Conservation (phyloP, 2,113 vertebrate species). For the Ahaetulla prasina region DNA sequence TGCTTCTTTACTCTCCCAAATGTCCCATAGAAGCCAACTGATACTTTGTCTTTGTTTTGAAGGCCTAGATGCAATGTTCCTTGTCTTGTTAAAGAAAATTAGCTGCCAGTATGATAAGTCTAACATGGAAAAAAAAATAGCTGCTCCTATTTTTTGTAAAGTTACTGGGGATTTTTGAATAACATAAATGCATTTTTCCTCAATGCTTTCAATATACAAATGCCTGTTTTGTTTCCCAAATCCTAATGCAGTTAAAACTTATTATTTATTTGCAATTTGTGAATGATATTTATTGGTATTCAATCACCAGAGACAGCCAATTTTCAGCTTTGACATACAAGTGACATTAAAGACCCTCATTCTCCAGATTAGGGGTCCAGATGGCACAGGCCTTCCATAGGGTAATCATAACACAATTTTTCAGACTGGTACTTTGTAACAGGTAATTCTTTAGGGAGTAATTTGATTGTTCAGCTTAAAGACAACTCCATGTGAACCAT, state of each 20-base stretch:
- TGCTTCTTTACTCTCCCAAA: not conserved
- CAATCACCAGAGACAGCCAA: not conserved
- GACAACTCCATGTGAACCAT: too few relatives aligned
- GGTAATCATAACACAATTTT: not conserved
- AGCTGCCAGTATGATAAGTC: not conserved
- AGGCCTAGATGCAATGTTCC: not conserved
- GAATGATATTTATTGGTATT: conserved; percentile 35
- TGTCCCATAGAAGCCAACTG: not conserved
- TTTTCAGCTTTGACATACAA: not conserved
- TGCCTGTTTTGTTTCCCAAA: conserved; percentile 23
- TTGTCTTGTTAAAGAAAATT: conserved; percentile 5
- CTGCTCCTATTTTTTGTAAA: conserved; percentile 28
- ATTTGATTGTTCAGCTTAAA: not conserved
- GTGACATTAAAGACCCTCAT: not conserved
- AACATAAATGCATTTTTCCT: conserved; percentile 21
- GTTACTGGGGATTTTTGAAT: conserved; percentile 29
- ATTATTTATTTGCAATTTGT: conserved; percentile 20
- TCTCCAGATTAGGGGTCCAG: too few relatives aligned
- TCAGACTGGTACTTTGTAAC: not conserved
- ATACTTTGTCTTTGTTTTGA: not conserved
- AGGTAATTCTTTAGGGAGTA: not conserved
- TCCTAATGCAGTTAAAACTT: conserved; percentile 5
- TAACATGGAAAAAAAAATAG: not conserved
- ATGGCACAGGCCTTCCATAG: not conserved
- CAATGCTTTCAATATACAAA: not conserved